Conservation (phyloP, 2,113 vertebrate genomes). For the Dolichallabes microphthalmus region DNA sequence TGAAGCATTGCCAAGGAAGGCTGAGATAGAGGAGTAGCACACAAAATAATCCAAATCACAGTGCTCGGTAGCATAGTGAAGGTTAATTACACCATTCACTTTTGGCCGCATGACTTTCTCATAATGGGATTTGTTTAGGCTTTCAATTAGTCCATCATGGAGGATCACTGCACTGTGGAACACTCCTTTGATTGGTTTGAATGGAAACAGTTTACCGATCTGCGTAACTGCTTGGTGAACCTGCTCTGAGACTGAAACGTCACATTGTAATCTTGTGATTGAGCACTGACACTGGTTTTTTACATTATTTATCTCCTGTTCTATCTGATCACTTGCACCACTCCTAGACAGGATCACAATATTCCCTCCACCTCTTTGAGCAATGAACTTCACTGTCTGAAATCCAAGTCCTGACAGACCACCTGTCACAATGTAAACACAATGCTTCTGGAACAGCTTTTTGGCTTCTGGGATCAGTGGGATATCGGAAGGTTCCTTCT, state of each 20-base stretch:
- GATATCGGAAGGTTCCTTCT: slow-evolving; percentile 66
- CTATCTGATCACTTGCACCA: slow-evolving; percentile 61
- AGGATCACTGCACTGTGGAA: slow-evolving; percentile 84
- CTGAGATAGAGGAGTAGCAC: slow-evolving; percentile 81
- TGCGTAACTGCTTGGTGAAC: slow-evolving; percentile 70
- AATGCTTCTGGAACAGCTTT: slow-evolving; percentile 70
- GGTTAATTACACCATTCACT: slow-evolving; percentile 79
- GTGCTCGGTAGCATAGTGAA: slow-evolving; percentile 74
- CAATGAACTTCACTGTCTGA: slow-evolving; percentile 83
- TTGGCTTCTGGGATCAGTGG: slow-evolving; percentile 51
- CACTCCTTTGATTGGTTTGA: slow-evolving; percentile 75
- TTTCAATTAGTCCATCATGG: slow-evolving; percentile 74
- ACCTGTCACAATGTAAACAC: slow-evolving; percentile 78
- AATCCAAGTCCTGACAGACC: slow-evolving; percentile 85
- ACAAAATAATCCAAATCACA: slow-evolving; percentile 83
- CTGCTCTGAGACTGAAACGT: slow-evolving; percentile 66
- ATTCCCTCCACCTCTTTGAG: slow-evolving; percentile 71
- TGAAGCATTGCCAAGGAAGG: slow-evolving; percentile 77
- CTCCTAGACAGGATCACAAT: slow-evolving; percentile 79
- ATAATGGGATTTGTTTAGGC: slow-evolving; percentile 70
- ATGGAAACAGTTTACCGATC: slow-evolving; percentile 66
- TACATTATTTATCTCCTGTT: slow-evolving; percentile 70
- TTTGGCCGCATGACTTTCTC: slow-evolving; percentile 80
- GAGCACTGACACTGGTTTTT: slow-evolving; percentile 60
- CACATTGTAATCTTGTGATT: slow-evolving; percentile 73